Base-by-base conservation (phyloP, 2,888 invertebrate genomes). In the Hirtodrosophila confusa region DNA sequence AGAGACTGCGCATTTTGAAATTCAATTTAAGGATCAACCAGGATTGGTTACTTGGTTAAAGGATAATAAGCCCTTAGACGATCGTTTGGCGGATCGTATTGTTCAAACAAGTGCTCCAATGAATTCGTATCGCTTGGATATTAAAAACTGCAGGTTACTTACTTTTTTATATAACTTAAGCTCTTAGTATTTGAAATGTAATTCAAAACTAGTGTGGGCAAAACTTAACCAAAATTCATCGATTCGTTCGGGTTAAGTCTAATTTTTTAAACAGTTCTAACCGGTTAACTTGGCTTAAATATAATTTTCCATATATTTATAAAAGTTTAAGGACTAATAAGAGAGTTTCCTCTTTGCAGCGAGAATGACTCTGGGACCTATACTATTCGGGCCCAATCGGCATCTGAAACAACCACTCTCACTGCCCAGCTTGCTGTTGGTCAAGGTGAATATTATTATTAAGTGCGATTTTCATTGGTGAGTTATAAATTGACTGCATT, bases 311-410 rank as follows among this genome's bases (percentile, higher is more conserved):
- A n/a, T n/a, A n/a, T n/a, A n/a, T n/a, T n/a, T n/a, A 17, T 17
- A 31, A 31, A 9, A 2, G 4, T 27, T 31, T 31, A 17, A 17
- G 17, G 8, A 6, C 7, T 31, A 31, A 17, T 41, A 39, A 39
- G 12, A 29, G 29, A 50, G 9, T 31, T 55, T 37, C 23, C 36
- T 57, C 29, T 24, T 77, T 71, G 3, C 39, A 92, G 93, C 67
- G 94, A 95, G 80, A 94, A 93, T 29, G 98, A 98, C 91, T 94
- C 95, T n/a, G 98, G 97, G 48, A 94, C 97, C 41, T 99, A 99
- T 91, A 97, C 97, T 0, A 97, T 97, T 44, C 94, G 96, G 71
- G 98, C 98, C 17, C 95, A 95, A 62, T 97, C 97, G 88, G 93
- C 93, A 27, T 94, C 94, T 61, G 97, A 97, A 66, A 95, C 95